Evolutionary conservation across 2,113 vertebrate genomes (phyloP).

Genomic region (Chaetops frenatus): DNA sequence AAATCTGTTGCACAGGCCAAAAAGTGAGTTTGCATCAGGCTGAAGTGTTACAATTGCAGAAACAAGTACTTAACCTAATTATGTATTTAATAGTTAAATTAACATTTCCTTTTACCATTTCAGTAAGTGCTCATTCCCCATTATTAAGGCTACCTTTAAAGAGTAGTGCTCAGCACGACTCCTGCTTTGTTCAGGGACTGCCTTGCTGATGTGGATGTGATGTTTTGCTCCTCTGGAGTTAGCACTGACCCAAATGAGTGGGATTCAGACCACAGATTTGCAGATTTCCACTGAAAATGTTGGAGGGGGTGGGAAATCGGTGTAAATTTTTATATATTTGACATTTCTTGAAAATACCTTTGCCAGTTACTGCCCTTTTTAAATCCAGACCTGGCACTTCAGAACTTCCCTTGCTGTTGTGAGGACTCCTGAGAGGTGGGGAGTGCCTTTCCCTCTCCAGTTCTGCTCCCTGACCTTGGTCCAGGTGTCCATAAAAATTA

Average conservation of each 20-base stretch:
- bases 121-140: constrained; percentile 6
- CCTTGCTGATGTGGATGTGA: neutral
- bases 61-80: constrained; percentile 56
- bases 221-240: constrained; percentile 13
- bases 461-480: accelerated
- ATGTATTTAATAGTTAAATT: constrained; percentile 55
- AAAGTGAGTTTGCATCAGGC: constrained; percentile 34
- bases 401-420: neutral
- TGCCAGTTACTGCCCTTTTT: neutral
- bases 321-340: neutral
- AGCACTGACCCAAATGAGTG: neutral
- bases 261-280: neutral
- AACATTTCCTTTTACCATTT: constrained; percentile 56
- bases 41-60: constrained; percentile 47
- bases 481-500: neutral
- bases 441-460: neutral
- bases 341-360: neutral
- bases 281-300: neutral
- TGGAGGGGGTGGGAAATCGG: accelerated
- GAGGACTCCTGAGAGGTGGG: neutral
- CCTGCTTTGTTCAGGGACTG: neutral
- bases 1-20: neutral
- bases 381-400: neutral
- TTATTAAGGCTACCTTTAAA: constrained; percentile 39
- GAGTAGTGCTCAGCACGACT: constrained; percentile 14